Percentiles rank a stretch among this genome's conserved stretches.
Evolutionary conservation across 53 echinoderm and acorn worm genomes (phyloP).

Genomic region (Temnopleurus reevesii): DNA sequence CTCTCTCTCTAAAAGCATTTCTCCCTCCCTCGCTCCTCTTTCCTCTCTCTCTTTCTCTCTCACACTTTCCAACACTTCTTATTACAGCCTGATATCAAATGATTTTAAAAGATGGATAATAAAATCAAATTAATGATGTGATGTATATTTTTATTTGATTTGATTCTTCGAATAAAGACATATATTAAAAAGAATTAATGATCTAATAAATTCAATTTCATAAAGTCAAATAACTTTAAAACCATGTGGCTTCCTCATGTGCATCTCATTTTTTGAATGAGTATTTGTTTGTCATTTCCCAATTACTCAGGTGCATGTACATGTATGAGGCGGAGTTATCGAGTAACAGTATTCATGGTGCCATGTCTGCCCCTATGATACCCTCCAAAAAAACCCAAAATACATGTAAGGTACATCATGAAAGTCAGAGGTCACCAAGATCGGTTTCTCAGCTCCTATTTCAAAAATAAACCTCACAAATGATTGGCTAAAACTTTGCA

Average conservation of each 20-base stretch:
- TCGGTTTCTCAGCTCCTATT: neutral
- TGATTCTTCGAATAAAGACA: too few species aligned
- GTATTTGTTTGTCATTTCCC: neutral
- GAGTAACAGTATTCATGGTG: neutral
- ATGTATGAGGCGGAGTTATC: neutral
- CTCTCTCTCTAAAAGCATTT: neutral
- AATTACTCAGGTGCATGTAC: neutral
- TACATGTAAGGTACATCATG: neutral
- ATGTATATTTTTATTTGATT: too few species aligned
- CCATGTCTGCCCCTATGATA: neutral
- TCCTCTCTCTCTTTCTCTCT: neutral
- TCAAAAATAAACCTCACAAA: neutral
- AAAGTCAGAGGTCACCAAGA: neutral
- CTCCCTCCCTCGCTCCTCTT: neutral
- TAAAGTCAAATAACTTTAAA: too few species aligned
- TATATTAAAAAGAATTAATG: too few species aligned
- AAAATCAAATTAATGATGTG: too few species aligned
- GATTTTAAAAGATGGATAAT: too few species aligned
- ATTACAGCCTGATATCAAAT: too few species aligned
- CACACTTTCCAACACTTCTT: neutral
- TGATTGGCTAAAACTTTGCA: conserved; percentile 14
- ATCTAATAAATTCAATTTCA: too few species aligned
- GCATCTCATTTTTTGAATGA: too few species aligned
- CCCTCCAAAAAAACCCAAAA: neutral
- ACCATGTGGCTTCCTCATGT: too few species aligned